These are phyloP conservation scores for Nomia melanderi DNA, from an alignment of 1,140 invertebrate species.

Conservation along the genomic window DNA sequence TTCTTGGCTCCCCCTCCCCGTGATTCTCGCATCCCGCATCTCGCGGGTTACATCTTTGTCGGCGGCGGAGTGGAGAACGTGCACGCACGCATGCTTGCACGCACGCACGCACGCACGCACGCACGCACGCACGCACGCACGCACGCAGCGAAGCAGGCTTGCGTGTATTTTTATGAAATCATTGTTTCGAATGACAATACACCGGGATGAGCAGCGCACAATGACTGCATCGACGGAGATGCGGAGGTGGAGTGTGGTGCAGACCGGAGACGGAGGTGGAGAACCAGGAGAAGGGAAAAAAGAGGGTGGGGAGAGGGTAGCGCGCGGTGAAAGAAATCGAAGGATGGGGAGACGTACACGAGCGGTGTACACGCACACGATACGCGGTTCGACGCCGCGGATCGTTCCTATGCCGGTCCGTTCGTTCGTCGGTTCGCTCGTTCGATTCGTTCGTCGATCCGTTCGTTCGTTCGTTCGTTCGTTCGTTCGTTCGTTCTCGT, in stretches of 20 bases:
- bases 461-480: slow-evolving; percentile 2
- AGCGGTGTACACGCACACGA: slow-evolving; percentile 30
- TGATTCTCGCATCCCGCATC: neutral
- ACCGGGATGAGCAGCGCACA: slow-evolving; percentile 78
- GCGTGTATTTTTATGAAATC: slow-evolving; percentile 81
- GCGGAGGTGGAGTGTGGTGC: slow-evolving; percentile 53
- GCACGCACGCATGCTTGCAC: neutral
- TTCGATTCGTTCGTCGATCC: slow-evolving; percentile 23
- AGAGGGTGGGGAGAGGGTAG: slow-evolving; percentile 45
- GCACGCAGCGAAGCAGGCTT: slow-evolving; percentile 40
- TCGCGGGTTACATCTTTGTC: slow-evolving; percentile 17
- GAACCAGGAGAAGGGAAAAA: slow-evolving; percentile 38
- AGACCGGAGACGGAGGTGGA: slow-evolving; percentile 28
- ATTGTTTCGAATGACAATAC: slow-evolving; percentile 80
- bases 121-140: slow-evolving; percentile 18
- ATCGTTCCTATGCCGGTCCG: slow-evolving; percentile 24
- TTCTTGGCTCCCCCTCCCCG: slow-evolving; percentile 33
- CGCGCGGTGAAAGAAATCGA: slow-evolving; percentile 29
- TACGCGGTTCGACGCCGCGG: slow-evolving; percentile 20
- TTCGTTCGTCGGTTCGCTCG: slow-evolving; percentile 10
- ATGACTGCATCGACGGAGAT: slow-evolving; percentile 74
- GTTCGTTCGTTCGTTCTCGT: slow-evolving; percentile 23
- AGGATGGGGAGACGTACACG: slow-evolving; percentile 30
- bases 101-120: slow-evolving; percentile 45
- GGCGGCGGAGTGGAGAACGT: neutral